A percentile compares a stretch with the other conserved stretches of the same genome.
These are phyloP conservation scores for Hirtodrosophila duncani DNA, from an alignment of 2,888 invertebrate species.

Conservation along the genomic window DNA sequence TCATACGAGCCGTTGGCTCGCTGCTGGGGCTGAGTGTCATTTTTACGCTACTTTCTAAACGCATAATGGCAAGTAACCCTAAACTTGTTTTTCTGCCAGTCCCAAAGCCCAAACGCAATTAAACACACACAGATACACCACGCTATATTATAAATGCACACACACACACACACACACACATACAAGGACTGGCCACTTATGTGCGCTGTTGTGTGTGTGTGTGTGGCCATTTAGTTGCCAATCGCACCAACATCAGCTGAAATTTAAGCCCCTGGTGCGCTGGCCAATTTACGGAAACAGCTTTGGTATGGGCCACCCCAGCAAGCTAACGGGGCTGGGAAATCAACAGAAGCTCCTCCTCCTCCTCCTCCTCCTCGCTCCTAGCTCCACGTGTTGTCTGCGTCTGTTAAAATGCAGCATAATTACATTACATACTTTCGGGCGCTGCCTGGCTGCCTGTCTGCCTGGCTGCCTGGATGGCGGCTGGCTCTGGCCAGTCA, in stretches of 20 bases:
- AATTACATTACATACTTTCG: conserved; percentile 31
- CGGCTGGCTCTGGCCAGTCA: conserved; percentile 1
- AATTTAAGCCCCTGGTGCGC: background rate
- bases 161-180: conserved; percentile 7
- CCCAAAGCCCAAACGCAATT: conserved; percentile 60
- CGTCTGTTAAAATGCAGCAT: conserved; percentile 39
- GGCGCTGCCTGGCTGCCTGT: too few relatives aligned
- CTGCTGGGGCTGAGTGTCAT: conserved; percentile 1
- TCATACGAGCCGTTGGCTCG: conserved; percentile 30
- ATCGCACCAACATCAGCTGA: conserved; percentile 9
- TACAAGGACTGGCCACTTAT: conserved; percentile 29
- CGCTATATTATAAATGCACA: too few relatives aligned
- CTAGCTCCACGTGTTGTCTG: background rate
- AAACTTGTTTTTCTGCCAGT: conserved; percentile 11
- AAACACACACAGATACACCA: conserved; percentile 34
- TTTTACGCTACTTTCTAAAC: conserved; percentile 4
- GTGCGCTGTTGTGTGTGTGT: conserved; percentile 7
- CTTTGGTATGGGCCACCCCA: background rate
- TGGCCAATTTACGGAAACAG: background rate
- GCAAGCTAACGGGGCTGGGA: too few relatives aligned
- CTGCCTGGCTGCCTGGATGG: too few relatives aligned
- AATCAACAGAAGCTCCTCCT: too few relatives aligned
- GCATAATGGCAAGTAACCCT: conserved; percentile 14
- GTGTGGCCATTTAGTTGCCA: conserved; percentile 9
- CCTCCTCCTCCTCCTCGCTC: too few relatives aligned